Conservation (phyloP, 2,113 vertebrate species). For the Irena cyanogastra region DNA sequence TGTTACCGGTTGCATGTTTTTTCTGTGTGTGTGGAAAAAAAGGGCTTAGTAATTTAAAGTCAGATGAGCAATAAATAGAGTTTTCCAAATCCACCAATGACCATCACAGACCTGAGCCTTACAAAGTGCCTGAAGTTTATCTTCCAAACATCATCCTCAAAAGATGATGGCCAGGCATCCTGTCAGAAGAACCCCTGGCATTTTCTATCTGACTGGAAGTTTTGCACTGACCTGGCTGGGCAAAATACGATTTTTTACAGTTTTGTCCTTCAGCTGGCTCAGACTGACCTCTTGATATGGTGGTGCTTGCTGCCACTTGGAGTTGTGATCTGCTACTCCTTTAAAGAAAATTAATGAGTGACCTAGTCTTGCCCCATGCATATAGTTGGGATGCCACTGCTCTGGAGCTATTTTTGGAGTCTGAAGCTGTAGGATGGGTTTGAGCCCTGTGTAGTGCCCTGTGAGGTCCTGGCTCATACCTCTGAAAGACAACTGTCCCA, state of each 20-base stretch:
- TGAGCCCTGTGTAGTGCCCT: background rate
- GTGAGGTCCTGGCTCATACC: background rate
- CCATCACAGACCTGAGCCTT: background rate
- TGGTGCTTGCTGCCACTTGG: background rate
- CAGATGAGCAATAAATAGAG: background rate
- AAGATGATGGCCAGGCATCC: background rate
- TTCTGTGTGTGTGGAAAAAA: background rate
- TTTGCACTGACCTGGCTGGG: background rate
- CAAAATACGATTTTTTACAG: background rate
- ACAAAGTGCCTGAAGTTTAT: background rate
- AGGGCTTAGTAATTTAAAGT: background rate
- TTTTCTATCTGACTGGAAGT: background rate
- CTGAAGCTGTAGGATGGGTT: background rate
- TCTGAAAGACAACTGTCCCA: background rate
- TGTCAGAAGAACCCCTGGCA: rapidly evolving
- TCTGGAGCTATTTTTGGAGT: background rate
- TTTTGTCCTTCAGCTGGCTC: background rate
- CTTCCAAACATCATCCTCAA: background rate
- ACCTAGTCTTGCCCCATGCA: background rate
- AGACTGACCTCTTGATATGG: background rate
- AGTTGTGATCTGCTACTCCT: background rate
- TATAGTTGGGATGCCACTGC: background rate
- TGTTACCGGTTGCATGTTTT: background rate
- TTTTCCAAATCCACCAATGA: background rate
- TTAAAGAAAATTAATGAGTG: background rate